Conservation (phyloP, 1,140 invertebrate species). For the Mylabris phalerata region DNA sequence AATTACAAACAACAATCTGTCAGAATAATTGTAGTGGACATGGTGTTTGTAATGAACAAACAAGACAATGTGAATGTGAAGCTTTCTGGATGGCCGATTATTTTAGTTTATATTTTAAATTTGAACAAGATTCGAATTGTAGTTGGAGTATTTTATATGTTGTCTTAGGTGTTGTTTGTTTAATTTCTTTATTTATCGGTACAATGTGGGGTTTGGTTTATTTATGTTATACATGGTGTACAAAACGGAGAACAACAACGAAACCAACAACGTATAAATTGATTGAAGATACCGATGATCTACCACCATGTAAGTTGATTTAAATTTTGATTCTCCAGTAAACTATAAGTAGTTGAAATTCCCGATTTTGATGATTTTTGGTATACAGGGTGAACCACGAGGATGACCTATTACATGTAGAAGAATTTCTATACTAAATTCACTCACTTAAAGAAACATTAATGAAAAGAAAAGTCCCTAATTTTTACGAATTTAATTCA, state of each 20-base stretch:
- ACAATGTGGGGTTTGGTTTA: conserved; percentile 65
- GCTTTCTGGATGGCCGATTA: conserved; percentile 88
- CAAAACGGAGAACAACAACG: conserved; percentile 41
- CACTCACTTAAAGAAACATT: too few relatives aligned
- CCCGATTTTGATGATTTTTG: too few relatives aligned
- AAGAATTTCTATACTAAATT: too few relatives aligned
- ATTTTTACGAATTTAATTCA: too few relatives aligned
- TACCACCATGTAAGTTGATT: conserved; percentile 44
- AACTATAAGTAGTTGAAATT: too few relatives aligned
- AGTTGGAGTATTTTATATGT: conserved; percentile 89
- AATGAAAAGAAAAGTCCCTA: too few relatives aligned
- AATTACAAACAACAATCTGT: conserved; percentile 75
- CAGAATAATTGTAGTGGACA: conserved; percentile 92
- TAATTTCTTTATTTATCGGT: conserved; percentile 56
- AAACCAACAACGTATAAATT: conserved; percentile 54
- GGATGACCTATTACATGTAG: too few relatives aligned
- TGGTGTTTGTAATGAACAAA: conserved; percentile 78
- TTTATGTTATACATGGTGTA: conserved; percentile 54
- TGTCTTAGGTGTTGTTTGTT: conserved; percentile 62
- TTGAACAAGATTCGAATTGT: conserved; percentile 64
- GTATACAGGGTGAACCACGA: too few relatives aligned
- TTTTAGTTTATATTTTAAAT: conserved; percentile 53
- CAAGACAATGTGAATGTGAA: conserved; percentile 81
- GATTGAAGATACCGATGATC: conserved; percentile 53
- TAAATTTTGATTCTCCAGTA: neutral